These are phyloP conservation scores for Eulemur albifrons DNA, from an alignment of 2,797 vertebrate genomes.

Conservation along the genomic window DNA sequence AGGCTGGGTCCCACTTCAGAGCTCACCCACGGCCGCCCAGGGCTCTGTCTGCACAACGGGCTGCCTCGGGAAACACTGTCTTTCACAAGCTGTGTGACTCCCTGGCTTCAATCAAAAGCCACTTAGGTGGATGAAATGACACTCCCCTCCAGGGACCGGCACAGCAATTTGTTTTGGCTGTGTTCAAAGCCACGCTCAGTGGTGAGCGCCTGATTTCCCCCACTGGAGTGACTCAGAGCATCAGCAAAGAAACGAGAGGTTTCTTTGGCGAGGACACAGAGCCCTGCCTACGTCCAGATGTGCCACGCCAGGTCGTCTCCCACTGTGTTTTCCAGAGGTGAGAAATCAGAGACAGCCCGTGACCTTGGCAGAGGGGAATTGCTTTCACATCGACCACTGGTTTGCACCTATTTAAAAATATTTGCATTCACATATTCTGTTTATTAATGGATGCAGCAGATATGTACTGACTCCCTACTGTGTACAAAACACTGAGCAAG, in stretches of 20 bases:
- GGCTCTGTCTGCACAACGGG: background rate
- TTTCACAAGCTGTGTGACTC: background rate
- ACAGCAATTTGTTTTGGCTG: conserved; percentile 7
- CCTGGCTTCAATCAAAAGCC: background rate
- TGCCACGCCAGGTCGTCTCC: accelerated
- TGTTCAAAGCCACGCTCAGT: background rate
- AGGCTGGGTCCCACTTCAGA: background rate
- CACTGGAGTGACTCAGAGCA: conserved; percentile 21
- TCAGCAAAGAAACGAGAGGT: background rate
- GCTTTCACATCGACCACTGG: background rate
- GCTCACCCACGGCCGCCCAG: accelerated
- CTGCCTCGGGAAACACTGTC: background rate
- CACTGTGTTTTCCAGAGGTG: accelerated
- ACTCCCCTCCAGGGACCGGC: background rate
- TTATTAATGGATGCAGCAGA: background rate
- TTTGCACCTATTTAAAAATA: background rate
- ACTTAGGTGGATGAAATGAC: conserved; percentile 11
- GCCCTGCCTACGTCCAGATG: background rate
- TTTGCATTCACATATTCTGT: background rate
- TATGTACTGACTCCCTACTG: background rate
- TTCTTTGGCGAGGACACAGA: background rate
- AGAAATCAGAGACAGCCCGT: accelerated
- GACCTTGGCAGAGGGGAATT: background rate
- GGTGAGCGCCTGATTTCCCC: background rate
- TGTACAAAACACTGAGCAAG: background rate